Evolutionary conservation across 2,113 vertebrate genomes (phyloP), one percentile per base, ranked within the genome.

Genomic region (Oostethus manadensis): DNA sequence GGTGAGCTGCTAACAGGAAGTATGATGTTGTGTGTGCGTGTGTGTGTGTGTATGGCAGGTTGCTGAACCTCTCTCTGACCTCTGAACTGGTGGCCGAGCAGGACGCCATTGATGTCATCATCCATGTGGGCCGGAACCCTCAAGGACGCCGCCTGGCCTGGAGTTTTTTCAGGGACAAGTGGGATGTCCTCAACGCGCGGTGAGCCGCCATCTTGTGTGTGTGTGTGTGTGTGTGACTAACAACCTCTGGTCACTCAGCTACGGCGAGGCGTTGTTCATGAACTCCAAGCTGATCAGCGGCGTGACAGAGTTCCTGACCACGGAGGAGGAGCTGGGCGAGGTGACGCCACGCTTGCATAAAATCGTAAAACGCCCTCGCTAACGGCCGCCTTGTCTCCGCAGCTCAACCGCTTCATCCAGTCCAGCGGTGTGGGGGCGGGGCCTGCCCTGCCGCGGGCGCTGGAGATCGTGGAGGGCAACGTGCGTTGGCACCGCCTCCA

Each of bases 251-350:
- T 6, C 23, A 7, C 56, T 46, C 74, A 99, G 97, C 35, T 99
- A 97, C 0, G 94, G 97, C n/a, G 97, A 99, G 85, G 94, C 97
- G 6, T 81, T 99, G 78, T 99, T 99, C 88, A 96, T 99, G 94
- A 99, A 94, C 83, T 97, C 94, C 0, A 98, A 94, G 80, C 93
- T 99, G 81, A 94, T 98, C 86, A 92, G 93, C 48, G 96, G 97
- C 51, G 96, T 99, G 68, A 99, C 97, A 2, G 96, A 99, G 88
- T 99, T 96, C 85, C 93, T 98, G 56, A 98, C 96, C 86, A 96
- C 94, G 0, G 94, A 97, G 80, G 85, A 67, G 21, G 96, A 99
- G 67, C 88, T 99, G 17, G 91, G 85, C 62, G 94, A 99, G 95
- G 97, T 98, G 48, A 11, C 48, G 13, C 4, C 29, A 10, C 51